Conservation (phyloP, 2,888 invertebrate genomes). For the Oxyscelio sp. region DNA sequence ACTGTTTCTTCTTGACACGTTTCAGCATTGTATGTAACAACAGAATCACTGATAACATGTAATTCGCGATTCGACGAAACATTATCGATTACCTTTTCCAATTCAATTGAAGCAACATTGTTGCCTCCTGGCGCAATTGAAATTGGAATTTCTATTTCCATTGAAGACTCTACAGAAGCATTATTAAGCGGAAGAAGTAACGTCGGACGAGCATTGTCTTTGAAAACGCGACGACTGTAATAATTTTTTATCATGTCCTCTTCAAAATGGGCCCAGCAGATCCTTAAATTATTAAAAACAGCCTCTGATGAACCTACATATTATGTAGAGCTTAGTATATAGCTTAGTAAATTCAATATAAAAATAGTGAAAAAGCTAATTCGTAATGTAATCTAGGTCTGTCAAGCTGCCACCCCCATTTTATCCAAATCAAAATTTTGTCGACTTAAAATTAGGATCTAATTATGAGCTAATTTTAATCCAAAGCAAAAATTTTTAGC, state of each 20-base stretch:
- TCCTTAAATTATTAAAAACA: conserved; percentile 14
- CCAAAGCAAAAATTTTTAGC: no score
- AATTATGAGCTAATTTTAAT: no score
- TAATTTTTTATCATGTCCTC: not conserved
- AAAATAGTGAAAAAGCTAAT: no score
- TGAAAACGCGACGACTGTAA: conserved; percentile 17
- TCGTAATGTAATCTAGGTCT: no score
- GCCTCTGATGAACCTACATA: no score
- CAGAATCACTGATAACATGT: not conserved
- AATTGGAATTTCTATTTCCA: not conserved
- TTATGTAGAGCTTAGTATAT: no score
- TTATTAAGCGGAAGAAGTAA: not conserved
- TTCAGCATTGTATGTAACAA: not conserved
- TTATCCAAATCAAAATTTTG: no score
- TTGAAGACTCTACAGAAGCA: no score
- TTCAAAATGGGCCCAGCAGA: conserved; percentile 18
- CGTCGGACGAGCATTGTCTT: conserved; percentile 20
- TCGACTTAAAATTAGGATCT: no score
- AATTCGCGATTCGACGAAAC: not conserved
- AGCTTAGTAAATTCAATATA: no score
- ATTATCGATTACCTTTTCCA: not conserved
- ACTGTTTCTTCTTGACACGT: conserved; percentile 1
- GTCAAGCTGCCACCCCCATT: no score
- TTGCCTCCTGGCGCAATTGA: conserved; percentile 7
- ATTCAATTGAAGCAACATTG: conserved; percentile 3